A percentile compares a stretch with the other conserved stretches of the same genome.
These are phyloP conservation scores for Clarias macrocephalus DNA, from an alignment of 2,113 vertebrate genomes.

Conservation along the genomic window DNA sequence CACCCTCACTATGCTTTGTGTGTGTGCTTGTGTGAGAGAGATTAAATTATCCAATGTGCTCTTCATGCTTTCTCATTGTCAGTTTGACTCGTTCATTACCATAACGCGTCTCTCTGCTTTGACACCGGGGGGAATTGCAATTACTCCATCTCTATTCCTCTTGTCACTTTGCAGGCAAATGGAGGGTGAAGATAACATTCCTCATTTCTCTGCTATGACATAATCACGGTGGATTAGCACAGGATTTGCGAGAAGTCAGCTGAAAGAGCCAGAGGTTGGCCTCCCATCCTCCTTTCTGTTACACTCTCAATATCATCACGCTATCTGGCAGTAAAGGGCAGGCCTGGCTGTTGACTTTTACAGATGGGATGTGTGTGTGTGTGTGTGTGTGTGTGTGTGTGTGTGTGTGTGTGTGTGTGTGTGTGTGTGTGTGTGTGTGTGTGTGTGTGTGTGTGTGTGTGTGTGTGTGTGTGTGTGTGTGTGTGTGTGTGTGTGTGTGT, in stretches of 20 bases:
- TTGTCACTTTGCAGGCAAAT: conserved; percentile 54
- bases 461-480: neutral
- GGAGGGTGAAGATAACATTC: conserved; percentile 48
- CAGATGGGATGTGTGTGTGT: conserved; percentile 26
- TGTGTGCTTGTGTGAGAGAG: conserved; percentile 2
- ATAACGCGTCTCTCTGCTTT: conserved; percentile 48
- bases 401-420: no score
- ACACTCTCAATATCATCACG: conserved; percentile 26
- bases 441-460: no score
- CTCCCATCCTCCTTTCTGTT: neutral
- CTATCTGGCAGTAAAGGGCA: conserved; percentile 36
- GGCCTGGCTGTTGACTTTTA: conserved; percentile 23
- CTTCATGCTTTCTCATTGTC: conserved; percentile 30
- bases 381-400: no score
- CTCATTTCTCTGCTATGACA: conserved; percentile 14
- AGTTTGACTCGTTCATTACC: conserved; percentile 43
- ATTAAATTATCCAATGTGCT: conserved; percentile 47
- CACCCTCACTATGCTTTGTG: conserved; percentile 7
- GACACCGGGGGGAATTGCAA: conserved; percentile 56
- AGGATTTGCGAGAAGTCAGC: conserved; percentile 6
- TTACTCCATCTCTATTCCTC: conserved; percentile 49
- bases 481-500: no score
- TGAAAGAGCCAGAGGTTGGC: conserved; percentile 28
- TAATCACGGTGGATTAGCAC: conserved; percentile 7
- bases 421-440: no score